Evolutionary conservation across 2,797 vertebrate genomes (phyloP).

Genomic region (Tapirus indicus): DNA sequence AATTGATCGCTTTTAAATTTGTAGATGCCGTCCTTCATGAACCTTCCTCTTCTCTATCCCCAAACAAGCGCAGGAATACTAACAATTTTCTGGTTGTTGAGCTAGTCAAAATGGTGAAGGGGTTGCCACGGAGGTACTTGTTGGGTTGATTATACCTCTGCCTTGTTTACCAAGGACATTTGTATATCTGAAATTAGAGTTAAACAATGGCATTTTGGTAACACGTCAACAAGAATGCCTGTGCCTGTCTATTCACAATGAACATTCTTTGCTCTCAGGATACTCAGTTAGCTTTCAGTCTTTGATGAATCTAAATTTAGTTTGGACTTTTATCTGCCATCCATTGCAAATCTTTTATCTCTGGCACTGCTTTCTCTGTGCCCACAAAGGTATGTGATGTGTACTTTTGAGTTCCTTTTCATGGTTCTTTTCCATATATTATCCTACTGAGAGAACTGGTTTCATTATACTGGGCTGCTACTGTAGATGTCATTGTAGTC

Average conservation of each 20-base stretch:
- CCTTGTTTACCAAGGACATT: conserved; percentile 20
- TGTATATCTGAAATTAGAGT: conserved; percentile 35
- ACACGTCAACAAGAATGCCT: neutral
- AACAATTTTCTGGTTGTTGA: conserved; percentile 21
- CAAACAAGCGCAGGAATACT: neutral
- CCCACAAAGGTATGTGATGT: neutral
- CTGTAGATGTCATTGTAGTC: neutral
- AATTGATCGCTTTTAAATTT: neutral
- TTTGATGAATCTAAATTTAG: conserved; percentile 59
- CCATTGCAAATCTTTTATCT: conserved; percentile 9
- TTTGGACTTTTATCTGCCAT: conserved; percentile 5
- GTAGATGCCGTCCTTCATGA: neutral
- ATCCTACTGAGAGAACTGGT: conserved; percentile 14
- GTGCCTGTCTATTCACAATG: neutral
- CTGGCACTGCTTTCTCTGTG: neutral
- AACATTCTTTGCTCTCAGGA: neutral
- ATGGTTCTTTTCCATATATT: conserved; percentile 24
- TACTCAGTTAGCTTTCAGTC: neutral
- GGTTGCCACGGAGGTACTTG: neutral
- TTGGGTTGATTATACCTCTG: neutral
- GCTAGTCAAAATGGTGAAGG: neutral
- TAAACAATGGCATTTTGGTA: neutral
- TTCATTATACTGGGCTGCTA: conserved; percentile 45
- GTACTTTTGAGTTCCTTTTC: neutral
- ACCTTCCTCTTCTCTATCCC: neutral